These are phyloP conservation scores for Phorcus lineatus DNA, from an alignment of 2,888 invertebrate genomes.

Conservation along the genomic window DNA sequence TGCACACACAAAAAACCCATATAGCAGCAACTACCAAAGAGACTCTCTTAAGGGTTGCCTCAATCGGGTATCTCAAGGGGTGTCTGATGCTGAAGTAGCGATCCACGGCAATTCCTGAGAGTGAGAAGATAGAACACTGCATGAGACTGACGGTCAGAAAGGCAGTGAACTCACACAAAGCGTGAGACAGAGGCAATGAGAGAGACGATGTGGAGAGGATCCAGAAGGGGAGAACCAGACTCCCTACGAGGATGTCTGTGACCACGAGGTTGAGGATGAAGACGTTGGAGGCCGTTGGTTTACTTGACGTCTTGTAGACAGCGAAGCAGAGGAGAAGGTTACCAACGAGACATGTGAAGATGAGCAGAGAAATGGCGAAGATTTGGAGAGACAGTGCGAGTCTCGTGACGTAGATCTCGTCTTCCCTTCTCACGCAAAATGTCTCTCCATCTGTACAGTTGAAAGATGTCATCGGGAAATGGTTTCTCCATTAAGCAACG, in stretches of 20 bases:
- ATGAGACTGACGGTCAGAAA: slow-evolving; percentile 47
- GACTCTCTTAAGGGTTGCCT: slow-evolving; percentile 31
- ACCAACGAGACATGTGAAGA: slow-evolving; percentile 38
- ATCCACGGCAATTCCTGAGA: slow-evolving; percentile 61
- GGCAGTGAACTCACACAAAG: slow-evolving; percentile 43
- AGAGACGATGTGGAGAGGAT: slow-evolving; percentile 37
- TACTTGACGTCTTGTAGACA: slow-evolving; percentile 38
- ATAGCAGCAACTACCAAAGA: slow-evolving; percentile 38
- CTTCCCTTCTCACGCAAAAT: slow-evolving; percentile 24
- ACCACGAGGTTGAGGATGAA: slow-evolving; percentile 50
- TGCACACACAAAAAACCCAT: slow-evolving; percentile 54
- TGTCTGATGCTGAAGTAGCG: slow-evolving; percentile 61
- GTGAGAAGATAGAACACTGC: slow-evolving; percentile 59
- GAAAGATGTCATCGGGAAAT: neutral
- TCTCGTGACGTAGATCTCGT: slow-evolving; percentile 26
- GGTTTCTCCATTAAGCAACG: neutral
- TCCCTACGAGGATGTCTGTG: slow-evolving; percentile 44
- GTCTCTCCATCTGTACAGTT: neutral
- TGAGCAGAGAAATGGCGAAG: slow-evolving; percentile 35
- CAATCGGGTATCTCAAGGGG: slow-evolving; percentile 58
- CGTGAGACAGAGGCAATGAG: slow-evolving; percentile 35
- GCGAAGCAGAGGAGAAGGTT: slow-evolving; percentile 45
- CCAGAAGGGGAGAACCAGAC: slow-evolving; percentile 46
- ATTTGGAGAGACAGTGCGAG: slow-evolving; percentile 35
- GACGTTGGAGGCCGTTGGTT: slow-evolving; percentile 38